Evolutionary conservation across 2,797 vertebrate genomes (phyloP), one percentile per base, ranked within the genome.

Genomic region (Anolis apletophallus): DNA sequence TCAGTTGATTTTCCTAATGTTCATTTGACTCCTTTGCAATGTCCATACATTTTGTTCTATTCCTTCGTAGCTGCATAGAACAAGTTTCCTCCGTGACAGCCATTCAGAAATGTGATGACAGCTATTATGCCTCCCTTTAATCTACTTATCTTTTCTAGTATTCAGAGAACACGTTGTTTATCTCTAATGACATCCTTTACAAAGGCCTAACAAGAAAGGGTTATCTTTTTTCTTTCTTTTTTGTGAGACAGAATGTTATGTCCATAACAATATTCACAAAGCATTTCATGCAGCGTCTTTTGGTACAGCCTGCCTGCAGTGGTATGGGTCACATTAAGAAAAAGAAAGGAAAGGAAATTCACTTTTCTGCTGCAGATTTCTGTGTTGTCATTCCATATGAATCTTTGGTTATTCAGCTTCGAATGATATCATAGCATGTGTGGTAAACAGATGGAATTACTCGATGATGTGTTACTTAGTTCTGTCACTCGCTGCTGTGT

Each of bases 361-460:
- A 19, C 4, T 88, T 86, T 46, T 86, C 94, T 91, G 57, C 80
- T 91, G 88, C 86, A 83, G 85, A 84, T 87, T 77, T 83, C 50
- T 84, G 52, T 74, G 83, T 88, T 91, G 88, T 90, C 29, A 81
- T 92, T 93, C 67, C 52, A 46, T 78, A 79, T 74, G 85, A 34
- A 82, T 75, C 54, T 9, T 34, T 21, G 1, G 85, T 91, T 90
- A 1, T 89, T 91, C 85, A 90, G 2, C 80, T 83, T 93, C 91
- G 87, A 91, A 85, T 91, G 90, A 93, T 94, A 88, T 92, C 86
- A 92, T 57, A 87, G 81, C 12, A 29, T 90, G 36, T 93, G 86
- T 88, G 89, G 81, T 85, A 92, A 94, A 91, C 80, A 88, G 86
- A 80, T 89, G 83, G 83, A 90, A 87, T 86, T 89, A 86, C 74